A percentile compares a stretch with the other conserved stretches of the same genome.
Conservation (phyloP, 2,113 vertebrate species). For the Archocentrus centrarchus region DNA sequence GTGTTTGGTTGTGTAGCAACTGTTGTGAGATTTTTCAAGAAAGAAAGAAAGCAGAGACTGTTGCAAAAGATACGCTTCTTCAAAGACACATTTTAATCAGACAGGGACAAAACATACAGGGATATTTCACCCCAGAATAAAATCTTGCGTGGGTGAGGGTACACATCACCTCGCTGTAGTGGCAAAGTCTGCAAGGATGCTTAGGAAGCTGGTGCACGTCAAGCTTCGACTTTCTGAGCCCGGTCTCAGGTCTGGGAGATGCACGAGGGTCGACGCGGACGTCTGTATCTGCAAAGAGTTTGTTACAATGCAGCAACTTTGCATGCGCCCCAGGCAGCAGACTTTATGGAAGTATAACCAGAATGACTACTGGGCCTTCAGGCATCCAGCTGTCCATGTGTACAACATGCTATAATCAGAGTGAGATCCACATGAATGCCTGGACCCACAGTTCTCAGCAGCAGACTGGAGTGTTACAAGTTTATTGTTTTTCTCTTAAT, state of each 20-base stretch:
- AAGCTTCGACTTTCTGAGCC: too few relatives aligned
- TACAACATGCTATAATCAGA: neutral
- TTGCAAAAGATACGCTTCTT: neutral
- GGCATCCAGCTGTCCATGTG: neutral
- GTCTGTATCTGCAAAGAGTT: too few relatives aligned
- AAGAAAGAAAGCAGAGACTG: neutral
- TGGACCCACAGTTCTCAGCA: fast-evolving
- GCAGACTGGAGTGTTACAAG: neutral
- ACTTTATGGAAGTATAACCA: neutral
- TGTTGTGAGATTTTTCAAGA: neutral
- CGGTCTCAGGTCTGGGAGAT: fast-evolving
- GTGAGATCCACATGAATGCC: fast-evolving
- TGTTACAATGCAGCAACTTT: too few relatives aligned
- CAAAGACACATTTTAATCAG: neutral
- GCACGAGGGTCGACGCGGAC: neutral
- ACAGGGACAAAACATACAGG: neutral
- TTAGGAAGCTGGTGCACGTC: fast-evolving
- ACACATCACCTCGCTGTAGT: neutral
- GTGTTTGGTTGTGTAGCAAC: slow-evolving; percentile 30
- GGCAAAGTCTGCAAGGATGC: neutral
- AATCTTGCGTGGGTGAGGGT: neutral
- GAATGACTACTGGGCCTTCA: neutral
- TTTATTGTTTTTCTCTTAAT: neutral
- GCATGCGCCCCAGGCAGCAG: neutral
- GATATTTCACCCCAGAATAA: neutral